A percentile compares a stretch with the other conserved stretches of the same genome.
These are phyloP conservation scores for Labeo calbasu DNA, from an alignment of 2,797 vertebrate genomes.

Conservation along the genomic window DNA sequence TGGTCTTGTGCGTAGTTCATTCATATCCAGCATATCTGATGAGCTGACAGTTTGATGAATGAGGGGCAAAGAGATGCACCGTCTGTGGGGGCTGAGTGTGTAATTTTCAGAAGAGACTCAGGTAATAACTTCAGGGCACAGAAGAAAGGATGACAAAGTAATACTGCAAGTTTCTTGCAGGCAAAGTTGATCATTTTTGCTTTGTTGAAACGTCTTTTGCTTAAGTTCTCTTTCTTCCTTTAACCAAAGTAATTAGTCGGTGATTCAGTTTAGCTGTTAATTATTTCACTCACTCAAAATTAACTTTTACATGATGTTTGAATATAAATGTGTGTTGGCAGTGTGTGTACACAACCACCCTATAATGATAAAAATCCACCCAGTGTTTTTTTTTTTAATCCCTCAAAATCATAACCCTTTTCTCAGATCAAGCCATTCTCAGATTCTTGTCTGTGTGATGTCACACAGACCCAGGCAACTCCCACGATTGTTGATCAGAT, in stretches of 20 bases:
- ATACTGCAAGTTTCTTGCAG: background rate
- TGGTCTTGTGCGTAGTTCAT: conserved; percentile 33
- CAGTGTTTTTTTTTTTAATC: too few species aligned
- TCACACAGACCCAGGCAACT: too few species aligned
- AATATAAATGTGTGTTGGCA: too few species aligned
- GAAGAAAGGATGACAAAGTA: conserved; percentile 11
- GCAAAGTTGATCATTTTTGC: background rate
- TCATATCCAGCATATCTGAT: conserved; percentile 35
- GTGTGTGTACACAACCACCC: too few species aligned
- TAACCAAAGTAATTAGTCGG: background rate
- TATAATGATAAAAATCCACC: too few species aligned
- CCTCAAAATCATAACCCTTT: too few species aligned
- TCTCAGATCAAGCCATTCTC: too few species aligned
- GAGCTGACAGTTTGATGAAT: conserved; percentile 50
- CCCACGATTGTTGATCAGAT: too few species aligned
- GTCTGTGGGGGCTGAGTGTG: conserved; percentile 24
- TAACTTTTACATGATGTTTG: too few species aligned
- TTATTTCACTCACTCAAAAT: too few species aligned
- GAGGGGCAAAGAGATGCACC: conserved; percentile 24
- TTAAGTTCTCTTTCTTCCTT: background rate
- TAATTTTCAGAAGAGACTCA: conserved; percentile 41
- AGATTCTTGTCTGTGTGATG: too few species aligned
- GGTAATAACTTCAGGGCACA: conserved; percentile 20
- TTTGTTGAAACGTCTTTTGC: background rate
- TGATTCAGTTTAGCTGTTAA: background rate